phyloP scores from a whole-genome alignment of 1,140 invertebrate genomes.

The Ostrea edulis region DNA sequence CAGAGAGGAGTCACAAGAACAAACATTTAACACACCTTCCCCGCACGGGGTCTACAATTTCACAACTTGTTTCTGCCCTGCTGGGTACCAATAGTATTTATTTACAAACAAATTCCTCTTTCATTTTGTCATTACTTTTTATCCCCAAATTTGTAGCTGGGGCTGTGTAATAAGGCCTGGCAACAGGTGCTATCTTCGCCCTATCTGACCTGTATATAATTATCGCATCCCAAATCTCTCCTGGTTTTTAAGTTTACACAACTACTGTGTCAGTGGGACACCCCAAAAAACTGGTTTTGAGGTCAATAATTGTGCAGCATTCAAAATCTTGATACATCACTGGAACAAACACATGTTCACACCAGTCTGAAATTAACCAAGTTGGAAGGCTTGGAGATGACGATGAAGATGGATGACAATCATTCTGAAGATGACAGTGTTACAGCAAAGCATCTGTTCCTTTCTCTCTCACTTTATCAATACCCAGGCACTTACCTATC shows the following conservation, averaged over 20 bases:
- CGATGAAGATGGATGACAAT: not conserved
- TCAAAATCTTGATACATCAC: not conserved
- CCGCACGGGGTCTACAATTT: not conserved
- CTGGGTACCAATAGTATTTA: not conserved
- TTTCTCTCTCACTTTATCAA: not conserved
- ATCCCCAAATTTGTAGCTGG: not conserved
- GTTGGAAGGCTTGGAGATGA: not conserved
- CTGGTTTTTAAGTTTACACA: not conserved
- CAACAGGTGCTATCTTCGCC: not conserved
- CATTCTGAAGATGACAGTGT: not conserved
- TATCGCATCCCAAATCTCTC: not conserved
- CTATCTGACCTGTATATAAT: not conserved
- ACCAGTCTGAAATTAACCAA: not conserved
- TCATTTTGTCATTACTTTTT: not conserved
- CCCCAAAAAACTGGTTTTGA: not conserved
- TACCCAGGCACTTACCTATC: constrained; percentile 51
- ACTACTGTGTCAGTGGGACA: constrained; percentile 11
- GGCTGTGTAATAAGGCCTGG: not conserved
- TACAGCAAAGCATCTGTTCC: not conserved
- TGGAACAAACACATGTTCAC: not conserved
- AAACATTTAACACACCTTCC: not conserved
- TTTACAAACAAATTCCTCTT: constrained; percentile 32
- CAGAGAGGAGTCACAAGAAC: not conserved
- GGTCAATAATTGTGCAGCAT: not conserved
- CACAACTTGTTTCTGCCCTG: constrained; percentile 12